Conservation (phyloP, 2,113 vertebrate genomes). For the Propithecus coquereli region DNA sequence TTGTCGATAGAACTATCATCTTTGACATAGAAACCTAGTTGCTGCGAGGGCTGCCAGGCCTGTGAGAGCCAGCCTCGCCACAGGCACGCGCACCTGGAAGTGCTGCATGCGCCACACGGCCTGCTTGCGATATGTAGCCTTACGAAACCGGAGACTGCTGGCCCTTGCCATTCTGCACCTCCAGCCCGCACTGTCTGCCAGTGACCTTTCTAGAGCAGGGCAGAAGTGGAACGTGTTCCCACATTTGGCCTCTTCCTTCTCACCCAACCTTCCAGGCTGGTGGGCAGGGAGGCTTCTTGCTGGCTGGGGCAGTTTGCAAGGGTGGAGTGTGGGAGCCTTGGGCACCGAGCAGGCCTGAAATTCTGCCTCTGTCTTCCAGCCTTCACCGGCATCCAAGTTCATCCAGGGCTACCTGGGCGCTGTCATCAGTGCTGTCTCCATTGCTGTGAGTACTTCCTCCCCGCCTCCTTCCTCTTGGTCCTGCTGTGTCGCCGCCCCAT, state of each 20-base stretch:
- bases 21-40: neutral
- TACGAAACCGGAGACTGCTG: neutral
- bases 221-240: neutral
- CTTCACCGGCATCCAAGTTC: slow-evolving; percentile 90
- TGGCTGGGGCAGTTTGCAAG: neutral
- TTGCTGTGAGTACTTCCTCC: slow-evolving; percentile 89
- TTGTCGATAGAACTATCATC: neutral
- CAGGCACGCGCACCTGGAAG: too few relatives aligned
- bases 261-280: neutral
- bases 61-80: neutral
- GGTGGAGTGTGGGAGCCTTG: neutral
- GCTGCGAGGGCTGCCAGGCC: neutral
- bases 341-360: neutral
- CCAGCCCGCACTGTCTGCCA: neutral
- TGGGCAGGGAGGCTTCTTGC: neutral
- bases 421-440: slow-evolving; percentile 94
- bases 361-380: slow-evolving; percentile 79
- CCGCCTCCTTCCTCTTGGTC: accelerated
- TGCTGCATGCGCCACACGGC: neutral
- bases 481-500: neutral
- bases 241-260: neutral
- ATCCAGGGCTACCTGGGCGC: slow-evolving; percentile 93
- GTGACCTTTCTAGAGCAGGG: neutral
- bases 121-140: neutral
- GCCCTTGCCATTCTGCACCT: neutral